Evolutionary conservation across 2,113 vertebrate species (phyloP).

Genomic region (Cathartes aura): DNA sequence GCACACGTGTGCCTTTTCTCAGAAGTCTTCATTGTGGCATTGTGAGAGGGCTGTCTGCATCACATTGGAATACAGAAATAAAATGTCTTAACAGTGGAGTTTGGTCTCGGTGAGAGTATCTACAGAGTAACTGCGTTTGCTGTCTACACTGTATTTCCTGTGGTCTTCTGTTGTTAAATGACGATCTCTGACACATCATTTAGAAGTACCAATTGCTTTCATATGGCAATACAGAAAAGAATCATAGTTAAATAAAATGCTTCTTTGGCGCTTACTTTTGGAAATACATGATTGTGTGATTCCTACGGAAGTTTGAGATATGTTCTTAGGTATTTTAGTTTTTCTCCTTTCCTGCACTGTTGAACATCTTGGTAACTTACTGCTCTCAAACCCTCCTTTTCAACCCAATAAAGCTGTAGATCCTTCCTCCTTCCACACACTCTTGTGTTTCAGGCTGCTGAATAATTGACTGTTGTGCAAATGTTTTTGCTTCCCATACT

Average conservation of each 20-base stretch:
- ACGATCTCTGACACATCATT: background rate
- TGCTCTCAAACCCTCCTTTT: background rate
- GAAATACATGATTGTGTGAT: background rate
- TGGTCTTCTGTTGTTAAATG: background rate
- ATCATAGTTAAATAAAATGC: background rate
- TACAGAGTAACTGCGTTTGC: background rate
- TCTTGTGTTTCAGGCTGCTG: background rate
- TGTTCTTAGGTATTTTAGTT: background rate
- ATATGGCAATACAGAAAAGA: background rate
- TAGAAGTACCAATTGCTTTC: conserved; percentile 13
- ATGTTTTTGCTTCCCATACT: background rate
- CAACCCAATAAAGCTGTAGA: background rate
- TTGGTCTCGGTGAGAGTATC: background rate
- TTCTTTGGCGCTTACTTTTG: background rate
- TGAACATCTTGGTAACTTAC: background rate
- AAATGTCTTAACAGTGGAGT: background rate
- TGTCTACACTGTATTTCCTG: background rate
- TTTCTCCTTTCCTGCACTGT: background rate
- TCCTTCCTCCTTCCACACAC: background rate
- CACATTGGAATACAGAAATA: background rate
- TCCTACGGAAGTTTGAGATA: background rate
- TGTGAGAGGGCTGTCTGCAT: background rate
- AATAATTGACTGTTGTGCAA: background rate
- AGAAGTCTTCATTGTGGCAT: background rate
- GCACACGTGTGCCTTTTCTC: background rate